A percentile compares a stretch with the other conserved stretches of the same genome.
These are phyloP conservation scores for Magallana angulata DNA, from an alignment of 1,140 invertebrate genomes.

Conservation along the genomic window DNA sequence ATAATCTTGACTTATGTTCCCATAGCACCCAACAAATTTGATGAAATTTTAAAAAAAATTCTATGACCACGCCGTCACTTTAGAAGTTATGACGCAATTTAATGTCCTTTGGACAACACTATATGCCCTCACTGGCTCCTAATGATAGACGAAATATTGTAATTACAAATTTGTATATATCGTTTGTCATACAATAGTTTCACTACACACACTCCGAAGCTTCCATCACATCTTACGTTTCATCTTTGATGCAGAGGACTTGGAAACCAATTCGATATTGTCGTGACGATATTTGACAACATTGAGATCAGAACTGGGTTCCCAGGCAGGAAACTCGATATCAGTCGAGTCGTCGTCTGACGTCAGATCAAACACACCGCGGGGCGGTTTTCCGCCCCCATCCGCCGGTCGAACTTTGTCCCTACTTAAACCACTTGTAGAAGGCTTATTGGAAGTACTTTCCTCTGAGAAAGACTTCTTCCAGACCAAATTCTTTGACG, in stretches of 20 bases:
- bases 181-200: too few species aligned
- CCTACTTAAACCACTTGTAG: background rate
- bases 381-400: background rate
- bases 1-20: slow-evolving; percentile 7
- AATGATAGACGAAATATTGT: too few species aligned
- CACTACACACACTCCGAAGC: too few species aligned
- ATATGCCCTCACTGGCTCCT: too few species aligned
- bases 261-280: slow-evolving; percentile 31
- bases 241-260: slow-evolving; percentile 14
- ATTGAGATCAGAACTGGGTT: slow-evolving; percentile 9
- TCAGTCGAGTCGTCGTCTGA: background rate
- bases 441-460: background rate
- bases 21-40: background rate
- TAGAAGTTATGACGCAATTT: background rate
- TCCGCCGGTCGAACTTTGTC: background rate
- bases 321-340: background rate
- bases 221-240: background rate
- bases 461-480: background rate
- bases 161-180: too few species aligned
- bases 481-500: background rate
- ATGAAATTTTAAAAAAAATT: background rate
- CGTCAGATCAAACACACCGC: background rate
- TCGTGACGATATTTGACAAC: slow-evolving; percentile 25
- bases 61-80: background rate
- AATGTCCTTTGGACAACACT: background rate